Conservation (phyloP, 2,113 vertebrate species). For the Polypterus bichir region DNA sequence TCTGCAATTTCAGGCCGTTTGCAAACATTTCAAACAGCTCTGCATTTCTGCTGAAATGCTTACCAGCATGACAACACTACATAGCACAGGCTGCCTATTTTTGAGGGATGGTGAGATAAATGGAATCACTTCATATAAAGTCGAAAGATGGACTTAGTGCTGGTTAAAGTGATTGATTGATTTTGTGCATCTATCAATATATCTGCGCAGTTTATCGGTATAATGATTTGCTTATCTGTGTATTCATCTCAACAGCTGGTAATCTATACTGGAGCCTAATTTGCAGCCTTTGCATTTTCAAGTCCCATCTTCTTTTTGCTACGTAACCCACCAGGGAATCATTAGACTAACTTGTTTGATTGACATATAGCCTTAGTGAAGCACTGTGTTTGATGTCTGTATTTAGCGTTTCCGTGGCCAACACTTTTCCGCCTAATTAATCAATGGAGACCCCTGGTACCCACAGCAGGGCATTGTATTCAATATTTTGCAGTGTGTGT, state of each 20-base stretch:
- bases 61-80: conserved; percentile 12
- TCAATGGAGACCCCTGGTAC: conserved; percentile 4
- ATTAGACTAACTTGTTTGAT: conserved; percentile 32
- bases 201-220: conserved; percentile 16
- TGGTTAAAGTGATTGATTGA: neutral
- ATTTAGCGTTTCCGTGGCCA: conserved; percentile 2
- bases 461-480: conserved; percentile 1
- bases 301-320: conserved; percentile 26
- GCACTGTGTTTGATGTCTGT: conserved; percentile 30
- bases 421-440: neutral
- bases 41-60: conserved; percentile 13
- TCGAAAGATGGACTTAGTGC: neutral
- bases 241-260: conserved; percentile 23
- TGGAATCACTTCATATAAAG: neutral
- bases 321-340: conserved; percentile 30
- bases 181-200: neutral
- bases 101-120: neutral
- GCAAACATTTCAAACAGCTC: conserved; percentile 47
- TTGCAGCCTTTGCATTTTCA: conserved; percentile 29
- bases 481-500: too few relatives aligned
- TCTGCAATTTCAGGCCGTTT: conserved; percentile 42
- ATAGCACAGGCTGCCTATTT: neutral
- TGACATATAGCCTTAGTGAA: conserved; percentile 31
- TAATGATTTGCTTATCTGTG: conserved; percentile 10
- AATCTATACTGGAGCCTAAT: conserved; percentile 28